Evolutionary conservation across 2,113 vertebrate species (phyloP).

Genomic region (Nicator chloris): DNA sequence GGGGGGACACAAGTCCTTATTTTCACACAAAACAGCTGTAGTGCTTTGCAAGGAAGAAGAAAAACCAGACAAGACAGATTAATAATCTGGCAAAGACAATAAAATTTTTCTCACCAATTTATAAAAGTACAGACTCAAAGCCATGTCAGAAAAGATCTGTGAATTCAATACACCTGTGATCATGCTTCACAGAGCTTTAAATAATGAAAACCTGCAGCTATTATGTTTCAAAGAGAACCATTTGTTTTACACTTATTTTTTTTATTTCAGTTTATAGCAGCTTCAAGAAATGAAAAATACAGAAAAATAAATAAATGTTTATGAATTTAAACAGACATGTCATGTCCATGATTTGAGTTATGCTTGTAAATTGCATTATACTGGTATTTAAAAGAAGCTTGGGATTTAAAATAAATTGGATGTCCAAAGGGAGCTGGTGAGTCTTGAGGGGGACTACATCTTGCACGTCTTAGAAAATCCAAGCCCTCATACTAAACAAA

Average conservation of each 20-base stretch:
- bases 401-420: background rate
- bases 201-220: background rate
- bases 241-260: background rate
- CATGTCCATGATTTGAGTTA: background rate
- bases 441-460: background rate
- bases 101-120: background rate
- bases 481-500: background rate
- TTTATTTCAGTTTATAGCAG: background rate
- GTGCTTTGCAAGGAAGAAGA: background rate
- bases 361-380: background rate
- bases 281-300: background rate
- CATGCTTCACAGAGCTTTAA: background rate
- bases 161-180: background rate
- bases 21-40: background rate
- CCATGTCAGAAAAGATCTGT: background rate
- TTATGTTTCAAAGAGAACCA: background rate
- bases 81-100: slow-evolving; percentile 1
- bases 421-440: background rate
- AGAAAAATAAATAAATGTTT: background rate
- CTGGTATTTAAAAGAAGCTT: background rate
- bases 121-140: background rate
- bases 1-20: background rate
- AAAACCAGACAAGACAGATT: background rate
- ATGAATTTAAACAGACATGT: background rate
- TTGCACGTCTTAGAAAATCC: background rate